Percentiles rank a stretch among this genome's conserved stretches.
Conservation (phyloP, 2,888 invertebrate genomes). For the Altica lythri region DNA sequence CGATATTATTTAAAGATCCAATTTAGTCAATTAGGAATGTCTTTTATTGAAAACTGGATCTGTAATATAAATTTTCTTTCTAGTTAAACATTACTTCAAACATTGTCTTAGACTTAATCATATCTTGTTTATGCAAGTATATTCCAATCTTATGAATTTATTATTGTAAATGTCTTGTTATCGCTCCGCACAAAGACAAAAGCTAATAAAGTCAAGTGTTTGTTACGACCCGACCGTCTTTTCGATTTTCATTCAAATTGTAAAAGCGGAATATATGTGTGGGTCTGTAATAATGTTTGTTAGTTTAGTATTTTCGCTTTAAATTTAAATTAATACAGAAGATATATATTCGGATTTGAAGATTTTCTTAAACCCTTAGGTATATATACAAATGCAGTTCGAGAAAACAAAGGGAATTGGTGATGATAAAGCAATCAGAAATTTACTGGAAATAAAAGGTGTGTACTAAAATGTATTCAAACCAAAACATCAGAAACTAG, state of each 20-base stretch:
- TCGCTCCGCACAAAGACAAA: slow-evolving; percentile 7
- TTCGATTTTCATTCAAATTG: slow-evolving; percentile 7
- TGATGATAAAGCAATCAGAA: neutral
- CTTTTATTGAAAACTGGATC: too few species aligned
- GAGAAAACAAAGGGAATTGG: neutral
- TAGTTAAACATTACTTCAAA: too few species aligned
- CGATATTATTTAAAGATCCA: too few species aligned
- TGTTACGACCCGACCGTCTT: slow-evolving; percentile 2
- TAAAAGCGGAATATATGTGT: slow-evolving; percentile 1
- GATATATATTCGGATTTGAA: slow-evolving; percentile 1
- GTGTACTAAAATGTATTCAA: too few species aligned
- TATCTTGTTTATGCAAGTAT: slow-evolving; percentile 26
- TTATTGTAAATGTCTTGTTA: slow-evolving; percentile 11
- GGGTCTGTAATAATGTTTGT: neutral
- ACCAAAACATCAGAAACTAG: too few species aligned
- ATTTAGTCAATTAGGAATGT: too few species aligned
- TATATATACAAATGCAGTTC: neutral
- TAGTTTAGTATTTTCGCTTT: slow-evolving; percentile 7
- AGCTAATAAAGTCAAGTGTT: slow-evolving; percentile 14
- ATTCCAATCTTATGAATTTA: slow-evolving; percentile 21
- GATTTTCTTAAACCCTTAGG: neutral
- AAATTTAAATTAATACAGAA: neutral
- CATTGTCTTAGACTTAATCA: slow-evolving; percentile 16
- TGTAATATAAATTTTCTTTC: too few species aligned
- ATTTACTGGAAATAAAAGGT: too few species aligned